Conservation (phyloP, 2,888 invertebrate genomes). For the Ochropleura plecta region DNA sequence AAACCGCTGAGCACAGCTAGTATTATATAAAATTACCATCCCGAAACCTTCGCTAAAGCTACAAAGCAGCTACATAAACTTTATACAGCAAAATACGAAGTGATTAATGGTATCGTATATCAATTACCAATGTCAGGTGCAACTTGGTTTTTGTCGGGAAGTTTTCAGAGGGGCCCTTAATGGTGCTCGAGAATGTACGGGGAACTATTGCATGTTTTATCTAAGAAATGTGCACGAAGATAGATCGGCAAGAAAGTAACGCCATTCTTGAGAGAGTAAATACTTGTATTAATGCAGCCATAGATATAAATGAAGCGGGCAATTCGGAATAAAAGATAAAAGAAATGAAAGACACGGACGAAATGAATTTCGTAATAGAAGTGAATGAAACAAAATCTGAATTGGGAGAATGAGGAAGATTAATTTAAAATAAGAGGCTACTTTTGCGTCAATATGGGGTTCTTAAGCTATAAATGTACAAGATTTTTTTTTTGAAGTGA, state of each 20-base stretch:
- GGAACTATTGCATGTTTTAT: slow-evolving; percentile 76
- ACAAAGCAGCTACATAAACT: slow-evolving; percentile 65
- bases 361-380: slow-evolving; percentile 56
- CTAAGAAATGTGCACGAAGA: slow-evolving; percentile 67
- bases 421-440: slow-evolving; percentile 37
- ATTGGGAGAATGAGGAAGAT: slow-evolving; percentile 40
- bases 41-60: slow-evolving; percentile 26
- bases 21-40: slow-evolving; percentile 27
- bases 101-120: slow-evolving; percentile 87
- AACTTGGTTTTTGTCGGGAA: slow-evolving; percentile 80
- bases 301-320: slow-evolving; percentile 45
- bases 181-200: slow-evolving; percentile 72
- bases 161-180: slow-evolving; percentile 73
- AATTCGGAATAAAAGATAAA: slow-evolving; percentile 55
- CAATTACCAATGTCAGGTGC: slow-evolving; percentile 88
- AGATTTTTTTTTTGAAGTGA: slow-evolving; percentile 6
- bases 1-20: not conserved
- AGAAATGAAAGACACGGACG: slow-evolving; percentile 50
- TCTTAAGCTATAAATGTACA: slow-evolving; percentile 10
- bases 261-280: slow-evolving; percentile 56
- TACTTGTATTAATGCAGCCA: slow-evolving; percentile 54
- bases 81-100: slow-evolving; percentile 76
- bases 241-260: slow-evolving; percentile 61
- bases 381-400: slow-evolving; percentile 49
- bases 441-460: slow-evolving; percentile 21